Evolutionary conservation across 1,140 invertebrate species (phyloP), one percentile per base, ranked within the genome.

Genomic region (Aricia agestis): DNA sequence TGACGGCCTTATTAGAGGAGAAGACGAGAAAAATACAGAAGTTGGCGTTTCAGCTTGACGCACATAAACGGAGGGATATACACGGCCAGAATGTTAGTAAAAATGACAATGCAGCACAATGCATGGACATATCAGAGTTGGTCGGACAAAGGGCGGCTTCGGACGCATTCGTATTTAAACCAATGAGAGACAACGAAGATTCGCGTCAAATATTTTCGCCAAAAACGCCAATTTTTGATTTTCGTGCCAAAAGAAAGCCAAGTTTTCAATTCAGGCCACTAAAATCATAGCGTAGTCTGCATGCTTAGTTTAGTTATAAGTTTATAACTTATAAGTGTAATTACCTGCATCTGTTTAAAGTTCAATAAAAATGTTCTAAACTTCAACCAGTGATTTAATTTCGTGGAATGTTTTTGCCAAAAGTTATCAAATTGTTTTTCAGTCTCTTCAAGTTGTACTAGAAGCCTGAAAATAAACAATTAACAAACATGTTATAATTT

Each of bases 371-470:
- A 99, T 80, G 96, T 95, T 79, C 98, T 93, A 76, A 99, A 93
- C 75, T 96, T 95, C 68, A 99, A 91, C 92, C 97, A 98, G 83
- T 98, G 96, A 75, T 96, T 95, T 78, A 99, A 92, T 84, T 97
- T 95, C 65, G 94, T 94, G 79, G 97, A 96, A 92, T 99, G 98
- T 79, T 96, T 95, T 18, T 94, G 94, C 98, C 98, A 99, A 92
- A 98, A 99, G 74, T 96, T 94, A 84, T 98, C 97, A 91, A 99
- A 99, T 68, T 96, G 96, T 78, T 94, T 94, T 90, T 98, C 97
- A 70, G 98, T 99, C 93, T 99, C 98, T 87, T 98, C 98, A 78
- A 99, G 92, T 92, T 99, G 98, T 41, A 98, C 95, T 61, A 99
- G 92, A 85, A 99, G 94, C 89, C 97, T 97, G 85, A 32, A 85